Percentiles rank a stretch among this genome's conserved stretches.
phyloP scores from a whole-genome alignment of 2,113 vertebrate species.

The Rhipidura dahli region DNA sequence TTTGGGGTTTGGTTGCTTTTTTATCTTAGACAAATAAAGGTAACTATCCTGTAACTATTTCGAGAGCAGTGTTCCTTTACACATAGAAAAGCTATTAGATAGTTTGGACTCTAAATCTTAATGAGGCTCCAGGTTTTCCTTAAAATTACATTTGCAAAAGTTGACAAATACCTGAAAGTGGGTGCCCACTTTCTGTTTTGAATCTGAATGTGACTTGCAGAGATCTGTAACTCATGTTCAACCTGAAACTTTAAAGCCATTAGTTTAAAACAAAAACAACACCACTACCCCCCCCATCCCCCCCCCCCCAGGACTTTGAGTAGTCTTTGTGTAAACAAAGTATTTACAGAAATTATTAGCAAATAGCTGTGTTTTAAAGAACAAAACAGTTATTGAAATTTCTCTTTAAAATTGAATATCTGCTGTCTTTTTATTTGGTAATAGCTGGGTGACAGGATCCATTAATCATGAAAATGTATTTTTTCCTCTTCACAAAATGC shows the following conservation, averaged over 20 bases:
- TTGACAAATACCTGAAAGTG: background rate
- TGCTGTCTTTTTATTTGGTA: background rate
- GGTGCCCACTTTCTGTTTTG: rapidly evolving
- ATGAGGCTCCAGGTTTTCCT: background rate
- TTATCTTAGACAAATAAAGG: background rate
- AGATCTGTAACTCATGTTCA: background rate
- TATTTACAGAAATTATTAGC: background rate
- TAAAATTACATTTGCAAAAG: background rate
- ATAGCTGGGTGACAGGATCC: background rate
- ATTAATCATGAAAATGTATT: background rate
- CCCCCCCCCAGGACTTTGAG: background rate
- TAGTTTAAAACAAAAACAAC: background rate
- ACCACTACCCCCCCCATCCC: rapidly evolving
- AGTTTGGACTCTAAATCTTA: background rate
- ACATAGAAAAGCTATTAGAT: rapidly evolving
- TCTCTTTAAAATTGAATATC: background rate
- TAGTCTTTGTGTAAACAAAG: background rate
- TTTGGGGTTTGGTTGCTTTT: background rate
- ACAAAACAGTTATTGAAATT: background rate
- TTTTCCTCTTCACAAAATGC: background rate
- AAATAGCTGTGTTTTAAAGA: background rate
- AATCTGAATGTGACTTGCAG: background rate
- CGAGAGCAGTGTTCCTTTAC: background rate
- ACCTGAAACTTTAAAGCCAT: background rate
- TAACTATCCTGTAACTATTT: background rate